Percentiles rank a stretch among this genome's conserved stretches.
Conservation (phyloP, 1,140 invertebrate genomes). For the Ridgeia piscesae region DNA sequence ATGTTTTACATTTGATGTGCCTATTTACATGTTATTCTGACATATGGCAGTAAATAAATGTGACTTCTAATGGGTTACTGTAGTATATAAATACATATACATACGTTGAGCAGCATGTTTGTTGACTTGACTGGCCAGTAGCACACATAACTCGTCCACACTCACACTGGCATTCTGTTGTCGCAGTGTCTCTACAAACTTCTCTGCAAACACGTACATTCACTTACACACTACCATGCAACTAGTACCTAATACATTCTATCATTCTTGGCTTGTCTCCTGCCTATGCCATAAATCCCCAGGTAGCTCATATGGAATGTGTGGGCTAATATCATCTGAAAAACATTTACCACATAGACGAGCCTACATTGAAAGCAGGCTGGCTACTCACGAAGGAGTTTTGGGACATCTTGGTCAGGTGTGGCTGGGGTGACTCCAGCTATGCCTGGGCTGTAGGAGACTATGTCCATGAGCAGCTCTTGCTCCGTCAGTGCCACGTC, state of each 20-base stretch:
- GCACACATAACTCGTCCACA: slow-evolving; percentile 40
- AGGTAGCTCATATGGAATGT: too few relatives aligned
- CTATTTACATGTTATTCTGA: too few relatives aligned
- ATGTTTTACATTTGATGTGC: too few relatives aligned
- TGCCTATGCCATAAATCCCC: too few relatives aligned
- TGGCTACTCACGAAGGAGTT: slow-evolving; percentile 26
- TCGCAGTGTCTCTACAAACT: slow-evolving; percentile 39
- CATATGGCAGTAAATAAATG: too few relatives aligned
- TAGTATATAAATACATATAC: too few relatives aligned
- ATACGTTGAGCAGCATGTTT: slow-evolving; percentile 30
- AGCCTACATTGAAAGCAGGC: not conserved
- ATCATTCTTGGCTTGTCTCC: too few relatives aligned
- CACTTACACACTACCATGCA: not conserved
- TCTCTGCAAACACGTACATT: slow-evolving; percentile 29
- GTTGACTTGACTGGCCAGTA: slow-evolving; percentile 36
- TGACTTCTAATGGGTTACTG: not conserved
- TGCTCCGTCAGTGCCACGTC: slow-evolving; percentile 40
- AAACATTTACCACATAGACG: too few relatives aligned
- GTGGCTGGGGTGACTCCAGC: slow-evolving; percentile 36
- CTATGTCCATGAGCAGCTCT: slow-evolving; percentile 44
- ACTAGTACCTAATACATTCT: too few relatives aligned
- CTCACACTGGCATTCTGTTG: slow-evolving; percentile 40
- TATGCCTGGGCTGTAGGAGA: slow-evolving; percentile 43
- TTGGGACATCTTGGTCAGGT: slow-evolving; percentile 27
- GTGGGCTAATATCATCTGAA: too few relatives aligned